Evolutionary conservation across 2,888 invertebrate species (phyloP).

Genomic region (Leptodirus hochenwartii): DNA sequence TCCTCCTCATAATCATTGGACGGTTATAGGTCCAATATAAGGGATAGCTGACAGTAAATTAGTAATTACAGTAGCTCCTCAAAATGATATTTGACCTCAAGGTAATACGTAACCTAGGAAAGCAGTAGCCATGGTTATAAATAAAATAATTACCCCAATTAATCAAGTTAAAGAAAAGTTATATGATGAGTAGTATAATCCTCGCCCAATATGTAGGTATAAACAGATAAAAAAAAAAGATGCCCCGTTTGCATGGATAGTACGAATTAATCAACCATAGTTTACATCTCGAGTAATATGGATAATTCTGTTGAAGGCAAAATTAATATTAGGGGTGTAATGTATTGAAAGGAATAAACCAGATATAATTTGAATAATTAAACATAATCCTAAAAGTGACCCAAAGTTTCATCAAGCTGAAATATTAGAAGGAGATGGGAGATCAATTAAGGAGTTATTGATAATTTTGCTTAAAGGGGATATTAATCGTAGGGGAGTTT

Average conservation of each 20-base stretch:
- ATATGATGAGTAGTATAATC: constrained; percentile 33
- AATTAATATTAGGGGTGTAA: constrained; percentile 40
- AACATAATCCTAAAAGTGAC: constrained; percentile 40
- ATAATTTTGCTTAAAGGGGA: constrained; percentile 36
- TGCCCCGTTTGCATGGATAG: constrained; percentile 50
- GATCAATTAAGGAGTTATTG: constrained; percentile 36
- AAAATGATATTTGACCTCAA: constrained; percentile 68
- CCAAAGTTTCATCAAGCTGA: constrained; percentile 51
- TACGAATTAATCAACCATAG: constrained; percentile 46
- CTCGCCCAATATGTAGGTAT: constrained; percentile 49
- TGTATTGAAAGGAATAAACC: constrained; percentile 54
- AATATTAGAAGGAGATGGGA: constrained; percentile 43
- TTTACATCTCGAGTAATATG: constrained; percentile 55
- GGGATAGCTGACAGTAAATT: constrained; percentile 55
- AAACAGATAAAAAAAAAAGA: constrained; percentile 55
- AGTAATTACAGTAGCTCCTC: constrained; percentile 63
- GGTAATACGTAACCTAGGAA: constrained; percentile 64
- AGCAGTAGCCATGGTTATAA: constrained; percentile 49
- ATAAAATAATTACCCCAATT: constrained; percentile 43
- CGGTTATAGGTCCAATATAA: constrained; percentile 40
- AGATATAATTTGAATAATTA: constrained; percentile 46
- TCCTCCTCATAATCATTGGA: constrained; percentile 59
- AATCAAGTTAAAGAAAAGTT: constrained; percentile 38
- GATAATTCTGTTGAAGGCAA: constrained; percentile 45
- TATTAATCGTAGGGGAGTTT: constrained; percentile 29